Conservation (phyloP, 2,888 invertebrate species). For the Poecilus cupreus region DNA sequence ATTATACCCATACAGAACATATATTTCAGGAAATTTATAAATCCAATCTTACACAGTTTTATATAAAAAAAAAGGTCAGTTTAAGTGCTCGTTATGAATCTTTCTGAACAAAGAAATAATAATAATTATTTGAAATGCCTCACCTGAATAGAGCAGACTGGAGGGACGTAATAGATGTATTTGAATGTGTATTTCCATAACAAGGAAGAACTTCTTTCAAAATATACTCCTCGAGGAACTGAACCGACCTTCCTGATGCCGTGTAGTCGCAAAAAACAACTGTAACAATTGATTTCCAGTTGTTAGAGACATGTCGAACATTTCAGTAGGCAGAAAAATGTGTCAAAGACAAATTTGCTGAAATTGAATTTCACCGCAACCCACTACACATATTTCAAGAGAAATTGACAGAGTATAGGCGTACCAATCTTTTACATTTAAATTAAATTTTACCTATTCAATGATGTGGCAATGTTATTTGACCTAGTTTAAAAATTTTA, state of each 20-base stretch:
- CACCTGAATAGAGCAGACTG: constrained; percentile 92
- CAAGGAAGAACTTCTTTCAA: constrained; percentile 85
- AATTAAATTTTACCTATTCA: not conserved
- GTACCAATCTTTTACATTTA: not conserved
- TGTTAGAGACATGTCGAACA: not conserved
- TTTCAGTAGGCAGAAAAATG: not conserved
- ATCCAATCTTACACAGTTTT: too few relatives aligned
- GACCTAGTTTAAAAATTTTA: not conserved
- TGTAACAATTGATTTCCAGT: constrained; percentile 72
- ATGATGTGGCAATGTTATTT: constrained; percentile 12
- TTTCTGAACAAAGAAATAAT: too few relatives aligned
- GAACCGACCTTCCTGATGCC: constrained; percentile 87
- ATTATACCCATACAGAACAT: not conserved
- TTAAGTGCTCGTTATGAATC: too few relatives aligned
- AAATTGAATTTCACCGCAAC: constrained; percentile 29
- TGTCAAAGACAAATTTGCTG: not conserved
- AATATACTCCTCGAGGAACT: constrained; percentile 91
- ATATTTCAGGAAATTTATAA: too few relatives aligned
- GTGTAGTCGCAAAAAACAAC: constrained; percentile 92
- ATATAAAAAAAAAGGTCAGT: too few relatives aligned
- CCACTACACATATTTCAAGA: constrained; percentile 26
- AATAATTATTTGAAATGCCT: constrained; percentile 61
- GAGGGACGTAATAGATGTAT: constrained; percentile 88
- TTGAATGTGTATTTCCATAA: constrained; percentile 88
- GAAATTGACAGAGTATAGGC: constrained; percentile 30